Conservation (phyloP, 2,113 vertebrate genomes). For the Pseudonaja textilis region DNA sequence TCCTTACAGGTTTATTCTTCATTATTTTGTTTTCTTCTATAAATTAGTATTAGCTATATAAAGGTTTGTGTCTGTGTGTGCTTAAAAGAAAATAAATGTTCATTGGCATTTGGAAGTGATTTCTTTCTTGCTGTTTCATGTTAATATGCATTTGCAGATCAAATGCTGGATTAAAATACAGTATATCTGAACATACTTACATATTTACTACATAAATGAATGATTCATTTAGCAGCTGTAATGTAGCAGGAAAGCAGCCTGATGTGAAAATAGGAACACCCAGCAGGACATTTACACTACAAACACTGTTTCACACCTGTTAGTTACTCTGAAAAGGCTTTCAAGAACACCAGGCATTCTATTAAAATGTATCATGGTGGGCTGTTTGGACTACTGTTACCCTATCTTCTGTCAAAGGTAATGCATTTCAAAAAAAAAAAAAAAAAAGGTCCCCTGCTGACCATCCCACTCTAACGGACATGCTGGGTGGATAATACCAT, state of each 20-base stretch:
- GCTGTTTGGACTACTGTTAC: neutral
- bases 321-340: slow-evolving; percentile 32
- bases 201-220: slow-evolving; percentile 20
- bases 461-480: slow-evolving; percentile 14
- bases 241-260: slow-evolving; percentile 14
- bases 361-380: slow-evolving; percentile 13
- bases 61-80: neutral
- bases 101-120: neutral
- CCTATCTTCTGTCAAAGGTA: slow-evolving; percentile 43
- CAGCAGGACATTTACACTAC: neutral
- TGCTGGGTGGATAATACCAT: neutral
- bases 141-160: neutral
- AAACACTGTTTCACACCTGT: slow-evolving; percentile 45
- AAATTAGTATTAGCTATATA: neutral
- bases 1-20: slow-evolving; percentile 25
- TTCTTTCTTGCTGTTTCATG: neutral
- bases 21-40: neutral
- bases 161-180: slow-evolving; percentile 26
- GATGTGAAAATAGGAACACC: slow-evolving; percentile 33
- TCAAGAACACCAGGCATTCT: slow-evolving; percentile 27
- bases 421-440: slow-evolving; percentile 42
- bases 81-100: slow-evolving; percentile 8
- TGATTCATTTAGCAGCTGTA: slow-evolving; percentile 16
- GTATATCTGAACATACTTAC: neutral
- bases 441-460: slow-evolving; percentile 31